A percentile compares a stretch with the other conserved stretches of the same genome.
Conservation (phyloP, 64 coral and sea anemone genomes). For the Stichodactyla mertensii region DNA sequence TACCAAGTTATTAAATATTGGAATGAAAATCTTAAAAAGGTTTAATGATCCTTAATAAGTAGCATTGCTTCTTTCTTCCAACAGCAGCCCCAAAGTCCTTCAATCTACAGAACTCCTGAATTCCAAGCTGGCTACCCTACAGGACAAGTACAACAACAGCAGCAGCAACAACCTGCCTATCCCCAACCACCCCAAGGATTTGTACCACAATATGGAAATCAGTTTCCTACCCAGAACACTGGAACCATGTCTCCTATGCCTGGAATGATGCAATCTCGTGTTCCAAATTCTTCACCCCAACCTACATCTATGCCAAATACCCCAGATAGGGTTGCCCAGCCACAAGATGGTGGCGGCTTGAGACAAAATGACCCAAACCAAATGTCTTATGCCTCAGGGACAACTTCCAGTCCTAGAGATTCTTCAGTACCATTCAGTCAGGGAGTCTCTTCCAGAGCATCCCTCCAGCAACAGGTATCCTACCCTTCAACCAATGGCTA, state of each 20-base stretch:
- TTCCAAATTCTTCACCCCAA: background rate
- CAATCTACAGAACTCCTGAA: background rate
- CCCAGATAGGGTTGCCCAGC: background rate
- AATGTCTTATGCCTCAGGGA: background rate
- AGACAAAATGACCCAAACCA: background rate
- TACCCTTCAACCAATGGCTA: background rate
- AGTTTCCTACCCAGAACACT: background rate
- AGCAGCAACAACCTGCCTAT: background rate
- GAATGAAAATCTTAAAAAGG: no score
- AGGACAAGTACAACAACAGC: background rate
- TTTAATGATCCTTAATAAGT: background rate
- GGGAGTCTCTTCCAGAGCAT: background rate
- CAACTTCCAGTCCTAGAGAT: background rate
- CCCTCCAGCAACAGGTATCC: background rate
- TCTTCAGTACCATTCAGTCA: background rate
- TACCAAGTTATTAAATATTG: no score
- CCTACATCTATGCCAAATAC: background rate
- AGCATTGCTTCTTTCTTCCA: background rate
- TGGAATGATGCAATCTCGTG: background rate
- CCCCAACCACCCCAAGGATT: background rate
- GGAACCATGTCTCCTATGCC: background rate
- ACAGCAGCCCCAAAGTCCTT: background rate
- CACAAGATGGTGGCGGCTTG: background rate
- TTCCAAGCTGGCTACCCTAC: background rate
- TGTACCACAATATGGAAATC: background rate